Base-by-base conservation (phyloP, 1,140 invertebrate species). In the Brachionus paranguensis region DNA sequence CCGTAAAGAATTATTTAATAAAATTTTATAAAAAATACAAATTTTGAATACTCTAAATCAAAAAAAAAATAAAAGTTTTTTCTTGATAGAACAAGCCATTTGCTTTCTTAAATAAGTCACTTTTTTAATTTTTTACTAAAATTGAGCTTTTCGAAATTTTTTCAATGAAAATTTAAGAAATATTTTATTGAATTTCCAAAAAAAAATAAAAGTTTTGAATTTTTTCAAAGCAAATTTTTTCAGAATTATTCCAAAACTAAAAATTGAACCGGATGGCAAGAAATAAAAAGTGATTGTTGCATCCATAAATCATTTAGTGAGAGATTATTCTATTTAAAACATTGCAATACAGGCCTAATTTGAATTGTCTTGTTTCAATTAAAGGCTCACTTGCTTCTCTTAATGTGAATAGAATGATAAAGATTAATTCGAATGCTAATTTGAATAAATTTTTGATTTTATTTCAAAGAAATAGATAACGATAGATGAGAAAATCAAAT, bases 341-440 rank as follows among this genome's bases (percentile, higher is more conserved):
- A 33, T 68, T 68, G 33, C 17, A 17, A 41, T 43, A 20, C 17
- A 7, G 43, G 17, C 37, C 10, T 72, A 72, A 72, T 72, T 72
- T 72, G 68, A 72, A n/a, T 72, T 72, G 29, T 41, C 68, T 72
- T 72, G 68, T 72, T 72, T 72, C 41, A 72, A 72, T 72, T 72
- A 72, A 72, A 72, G 41, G n/a, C 33, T 72, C 17, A 43, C 33
- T 72, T 60, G 53, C 53, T 43, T 72, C 33, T 20, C 12, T 43
- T 43, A 43, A 43, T 72, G 68, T 43, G 37, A 43, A 41, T 72
- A 72, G 6, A 72, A 72, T 43, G 68, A 72, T 41, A 41, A 72
- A 72, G 37, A 72, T 50, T 76, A 47, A 47, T 76, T 50, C 45
- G 43, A 76, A 76, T 76, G 72, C 72, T 76, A 76, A 76, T 76